phyloP scores from a whole-genome alignment of 2,797 vertebrate genomes.

The Pogonophryne albipinna region DNA sequence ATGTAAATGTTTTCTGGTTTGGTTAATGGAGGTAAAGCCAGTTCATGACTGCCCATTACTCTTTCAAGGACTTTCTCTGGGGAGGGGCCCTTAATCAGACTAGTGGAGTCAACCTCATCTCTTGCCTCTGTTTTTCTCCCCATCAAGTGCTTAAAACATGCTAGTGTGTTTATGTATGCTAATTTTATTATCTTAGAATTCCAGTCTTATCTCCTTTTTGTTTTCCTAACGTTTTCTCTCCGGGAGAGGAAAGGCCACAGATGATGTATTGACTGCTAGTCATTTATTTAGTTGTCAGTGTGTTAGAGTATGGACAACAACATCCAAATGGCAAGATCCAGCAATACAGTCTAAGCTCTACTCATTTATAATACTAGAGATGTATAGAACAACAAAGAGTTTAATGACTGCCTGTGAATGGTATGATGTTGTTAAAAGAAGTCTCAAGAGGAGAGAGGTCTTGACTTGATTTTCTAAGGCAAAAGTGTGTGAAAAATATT shows the following conservation, averaged over 20 bases:
- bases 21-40: slow-evolving; percentile 80
- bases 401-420: slow-evolving; percentile 18
- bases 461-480: slow-evolving; percentile 12
- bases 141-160: slow-evolving; percentile 53
- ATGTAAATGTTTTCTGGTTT: slow-evolving; percentile 82
- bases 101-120: slow-evolving; percentile 58
- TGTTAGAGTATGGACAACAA: slow-evolving; percentile 29
- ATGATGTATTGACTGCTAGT: slow-evolving; percentile 21
- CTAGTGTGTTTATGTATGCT: slow-evolving; percentile 59
- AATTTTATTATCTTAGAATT: slow-evolving; percentile 63
- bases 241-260: slow-evolving; percentile 41
- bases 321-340: slow-evolving; percentile 15
- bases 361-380: slow-evolving; percentile 4
- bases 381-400: neutral
- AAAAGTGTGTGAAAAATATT: neutral
- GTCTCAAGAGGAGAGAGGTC: neutral
- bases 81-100: slow-evolving; percentile 68
- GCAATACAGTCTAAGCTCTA: neutral
- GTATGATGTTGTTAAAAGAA: slow-evolving; percentile 19
- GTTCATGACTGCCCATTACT: slow-evolving; percentile 80
- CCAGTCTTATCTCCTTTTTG: slow-evolving; percentile 50
- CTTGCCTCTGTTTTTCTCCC: slow-evolving; percentile 50
- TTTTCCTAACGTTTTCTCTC: slow-evolving; percentile 27
- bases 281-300: slow-evolving; percentile 26
- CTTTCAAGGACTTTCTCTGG: slow-evolving; percentile 75